Conservation (phyloP, 2,888 invertebrate genomes). For the Papilio protenor region DNA sequence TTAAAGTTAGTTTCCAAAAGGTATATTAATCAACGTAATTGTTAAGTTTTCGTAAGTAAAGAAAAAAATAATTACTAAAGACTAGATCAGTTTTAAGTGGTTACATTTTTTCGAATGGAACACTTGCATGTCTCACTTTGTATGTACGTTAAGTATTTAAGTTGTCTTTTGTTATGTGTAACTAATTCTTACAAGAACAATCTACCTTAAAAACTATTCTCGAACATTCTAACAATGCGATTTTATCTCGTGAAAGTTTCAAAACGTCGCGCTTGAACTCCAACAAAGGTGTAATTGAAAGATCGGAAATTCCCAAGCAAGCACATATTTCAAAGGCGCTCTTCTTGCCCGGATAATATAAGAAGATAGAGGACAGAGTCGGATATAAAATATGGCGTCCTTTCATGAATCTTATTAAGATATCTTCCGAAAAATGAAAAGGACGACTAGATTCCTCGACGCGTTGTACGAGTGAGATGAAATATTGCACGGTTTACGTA, state of each 20-base stretch:
- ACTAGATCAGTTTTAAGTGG: background rate
- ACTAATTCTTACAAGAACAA: constrained; percentile 12
- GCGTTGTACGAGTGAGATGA: constrained; percentile 55
- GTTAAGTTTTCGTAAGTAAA: background rate
- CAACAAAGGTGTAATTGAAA: constrained; percentile 82
- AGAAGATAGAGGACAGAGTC: constrained; percentile 85
- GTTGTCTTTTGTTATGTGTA: background rate
- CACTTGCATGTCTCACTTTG: background rate
- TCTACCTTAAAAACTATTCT: constrained; percentile 25
- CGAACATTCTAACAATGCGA: constrained; percentile 36
- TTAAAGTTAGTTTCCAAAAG: too few species aligned
- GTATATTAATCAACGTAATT: too few species aligned
- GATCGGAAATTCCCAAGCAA: constrained; percentile 82
- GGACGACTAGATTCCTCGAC: constrained; percentile 59
- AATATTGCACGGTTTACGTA: constrained; percentile 73
- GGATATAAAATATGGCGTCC: constrained; percentile 92
- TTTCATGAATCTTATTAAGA: constrained; percentile 94
- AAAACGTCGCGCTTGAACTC: constrained; percentile 64
- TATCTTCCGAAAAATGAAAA: constrained; percentile 86
- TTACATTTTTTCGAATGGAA: background rate
- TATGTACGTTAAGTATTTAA: background rate
- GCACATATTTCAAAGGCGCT: constrained; percentile 82
- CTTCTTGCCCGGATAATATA: constrained; percentile 82
- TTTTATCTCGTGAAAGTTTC: constrained; percentile 57
- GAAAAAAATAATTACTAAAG: background rate